phyloP scores from a whole-genome alignment of 1,140 invertebrate species.

The Thrips palmi region DNA sequence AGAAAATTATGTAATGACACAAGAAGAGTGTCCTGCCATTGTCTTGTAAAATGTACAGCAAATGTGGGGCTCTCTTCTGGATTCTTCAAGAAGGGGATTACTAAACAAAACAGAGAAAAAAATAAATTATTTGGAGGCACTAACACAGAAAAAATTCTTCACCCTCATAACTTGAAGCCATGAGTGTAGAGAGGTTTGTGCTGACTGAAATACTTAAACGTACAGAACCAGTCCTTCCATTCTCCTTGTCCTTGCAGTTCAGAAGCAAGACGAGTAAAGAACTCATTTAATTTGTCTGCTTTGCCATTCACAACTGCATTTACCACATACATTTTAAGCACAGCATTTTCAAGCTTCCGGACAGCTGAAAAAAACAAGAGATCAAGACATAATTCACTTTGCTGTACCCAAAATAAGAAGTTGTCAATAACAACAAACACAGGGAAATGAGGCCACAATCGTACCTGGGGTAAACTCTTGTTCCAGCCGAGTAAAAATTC shows the following conservation, averaged over 20 bases:
- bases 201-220: conserved; percentile 21
- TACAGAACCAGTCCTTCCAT: conserved; percentile 97
- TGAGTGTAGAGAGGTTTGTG: too few species aligned
- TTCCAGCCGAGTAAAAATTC: conserved; percentile 73
- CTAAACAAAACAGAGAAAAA: conserved; percentile 30
- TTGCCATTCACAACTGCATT: conserved; percentile 65
- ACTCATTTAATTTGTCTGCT: conserved; percentile 72
- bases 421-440: conserved; percentile 8
- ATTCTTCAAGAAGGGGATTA: conserved; percentile 76
- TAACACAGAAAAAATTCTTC: not conserved
- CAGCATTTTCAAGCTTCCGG: conserved; percentile 70
- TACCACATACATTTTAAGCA: conserved; percentile 78
- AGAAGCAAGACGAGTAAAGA: conserved; percentile 71
- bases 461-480: conserved; percentile 55
- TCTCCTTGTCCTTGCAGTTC: conserved; percentile 76
- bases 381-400: conserved; percentile 8
- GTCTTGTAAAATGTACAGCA: conserved; percentile 72
- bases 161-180: too few species aligned
- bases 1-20: conserved; percentile 91
- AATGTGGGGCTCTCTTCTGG: conserved; percentile 80
- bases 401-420: not conserved
- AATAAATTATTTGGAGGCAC: conserved; percentile 1
- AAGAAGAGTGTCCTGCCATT: conserved; percentile 88
- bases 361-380: conserved; percentile 35
- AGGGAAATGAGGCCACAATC: conserved; percentile 4